Evolutionary conservation across 2,113 vertebrate genomes (phyloP).

Genomic region (Stomatorhinus ivindoensis): DNA sequence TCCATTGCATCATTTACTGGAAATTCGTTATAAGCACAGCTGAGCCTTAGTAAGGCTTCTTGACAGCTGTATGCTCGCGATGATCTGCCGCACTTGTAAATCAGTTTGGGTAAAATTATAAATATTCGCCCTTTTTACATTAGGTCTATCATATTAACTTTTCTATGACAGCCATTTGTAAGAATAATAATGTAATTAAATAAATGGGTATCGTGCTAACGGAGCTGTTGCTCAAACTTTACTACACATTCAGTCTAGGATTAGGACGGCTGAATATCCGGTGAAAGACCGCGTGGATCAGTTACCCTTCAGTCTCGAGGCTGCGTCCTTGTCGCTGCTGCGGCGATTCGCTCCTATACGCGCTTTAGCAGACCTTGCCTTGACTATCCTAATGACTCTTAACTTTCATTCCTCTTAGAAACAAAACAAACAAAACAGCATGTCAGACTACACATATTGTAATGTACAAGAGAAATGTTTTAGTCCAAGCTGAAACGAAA

Average conservation of each 20-base stretch:
- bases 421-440: background rate
- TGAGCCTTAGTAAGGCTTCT: background rate
- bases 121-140: background rate
- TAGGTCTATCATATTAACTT: background rate
- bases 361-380: background rate
- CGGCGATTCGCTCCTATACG: background rate
- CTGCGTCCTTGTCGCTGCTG: background rate
- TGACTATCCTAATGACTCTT: background rate
- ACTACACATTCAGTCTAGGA: background rate
- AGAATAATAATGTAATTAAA: background rate
- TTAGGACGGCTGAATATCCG: background rate
- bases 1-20: background rate
- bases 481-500: background rate
- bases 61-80: background rate
- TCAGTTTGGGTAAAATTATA: background rate
- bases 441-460: background rate
- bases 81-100: background rate
- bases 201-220: background rate
- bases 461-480: background rate
- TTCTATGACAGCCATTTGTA: background rate
- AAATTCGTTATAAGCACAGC: background rate
- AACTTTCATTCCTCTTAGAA: background rate
- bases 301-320: background rate
- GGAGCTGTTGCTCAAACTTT: background rate
- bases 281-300: background rate